Conservation (phyloP, 2,797 vertebrate species). For the Miichthys miiuy region DNA sequence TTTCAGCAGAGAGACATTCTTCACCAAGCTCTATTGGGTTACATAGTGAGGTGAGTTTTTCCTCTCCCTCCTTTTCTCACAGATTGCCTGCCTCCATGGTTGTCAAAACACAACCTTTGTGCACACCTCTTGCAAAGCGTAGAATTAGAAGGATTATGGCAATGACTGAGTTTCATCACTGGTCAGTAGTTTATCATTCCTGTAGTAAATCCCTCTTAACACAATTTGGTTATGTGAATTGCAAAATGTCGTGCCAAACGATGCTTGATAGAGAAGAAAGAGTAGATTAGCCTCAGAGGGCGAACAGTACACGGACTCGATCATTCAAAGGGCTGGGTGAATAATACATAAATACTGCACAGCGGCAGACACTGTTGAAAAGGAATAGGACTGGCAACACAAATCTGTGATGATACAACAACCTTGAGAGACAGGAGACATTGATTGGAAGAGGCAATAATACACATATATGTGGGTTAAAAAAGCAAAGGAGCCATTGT, state of each 20-base stretch:
- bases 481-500: slow-evolving; percentile 57
- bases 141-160: slow-evolving; percentile 77
- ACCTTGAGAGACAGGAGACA: slow-evolving; percentile 70
- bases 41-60: slow-evolving; percentile 67
- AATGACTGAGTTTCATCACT: slow-evolving; percentile 81
- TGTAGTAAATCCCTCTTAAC: slow-evolving; percentile 75
- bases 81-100: slow-evolving; percentile 55
- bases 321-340: slow-evolving; percentile 62
- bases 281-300: slow-evolving; percentile 70
- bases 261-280: slow-evolving; percentile 68
- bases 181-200: slow-evolving; percentile 82
- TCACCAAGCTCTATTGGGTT: slow-evolving; percentile 76
- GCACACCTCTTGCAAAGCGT: slow-evolving; percentile 50
- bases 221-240: slow-evolving; percentile 77
- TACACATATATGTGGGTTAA: slow-evolving; percentile 51
- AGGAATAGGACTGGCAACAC: slow-evolving; percentile 43
- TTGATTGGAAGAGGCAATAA: slow-evolving; percentile 66
- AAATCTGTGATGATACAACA: slow-evolving; percentile 63
- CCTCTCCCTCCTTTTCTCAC: slow-evolving; percentile 50
- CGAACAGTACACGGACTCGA: slow-evolving; percentile 42
- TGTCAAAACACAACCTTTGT: slow-evolving; percentile 62
- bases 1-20: slow-evolving; percentile 74
- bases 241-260: slow-evolving; percentile 68
- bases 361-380: slow-evolving; percentile 56
- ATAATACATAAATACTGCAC: slow-evolving; percentile 69